These are phyloP conservation scores for Ellobius talpinus DNA, from an alignment of 2,113 vertebrate genomes.

Conservation along the genomic window DNA sequence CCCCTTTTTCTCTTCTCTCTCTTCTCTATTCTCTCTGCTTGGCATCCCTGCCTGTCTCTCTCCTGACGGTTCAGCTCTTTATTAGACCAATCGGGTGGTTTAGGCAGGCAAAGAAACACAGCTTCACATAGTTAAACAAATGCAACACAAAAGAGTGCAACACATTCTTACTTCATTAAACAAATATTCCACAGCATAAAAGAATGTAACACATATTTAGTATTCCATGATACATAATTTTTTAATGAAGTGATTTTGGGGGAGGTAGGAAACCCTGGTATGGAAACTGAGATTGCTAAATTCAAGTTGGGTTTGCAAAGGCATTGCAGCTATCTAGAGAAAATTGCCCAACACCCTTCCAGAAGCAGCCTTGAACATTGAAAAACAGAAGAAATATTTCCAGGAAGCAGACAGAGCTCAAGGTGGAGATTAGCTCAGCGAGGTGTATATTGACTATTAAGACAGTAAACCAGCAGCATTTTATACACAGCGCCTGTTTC, in stretches of 20 bases:
- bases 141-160: background rate
- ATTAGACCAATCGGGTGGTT: background rate
- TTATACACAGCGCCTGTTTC: background rate
- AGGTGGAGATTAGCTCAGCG: background rate
- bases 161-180: background rate
- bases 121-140: background rate
- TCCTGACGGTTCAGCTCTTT: background rate
- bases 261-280: no score
- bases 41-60: background rate
- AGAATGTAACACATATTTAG: background rate
- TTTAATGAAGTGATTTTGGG: background rate
- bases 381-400: background rate
- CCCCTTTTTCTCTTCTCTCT: background rate
- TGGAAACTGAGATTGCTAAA: background rate
- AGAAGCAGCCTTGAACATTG: background rate
- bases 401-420: background rate
- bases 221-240: background rate
- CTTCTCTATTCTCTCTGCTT: background rate
- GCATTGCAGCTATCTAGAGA: background rate
- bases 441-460: background rate
- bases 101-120: background rate
- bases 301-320: background rate
- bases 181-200: background rate
- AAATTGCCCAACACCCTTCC: background rate
- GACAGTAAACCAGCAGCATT: background rate